Evolutionary conservation across 2,888 invertebrate genomes (phyloP), one percentile per base, ranked within the genome.

Genomic region (Nomada fucata): DNA sequence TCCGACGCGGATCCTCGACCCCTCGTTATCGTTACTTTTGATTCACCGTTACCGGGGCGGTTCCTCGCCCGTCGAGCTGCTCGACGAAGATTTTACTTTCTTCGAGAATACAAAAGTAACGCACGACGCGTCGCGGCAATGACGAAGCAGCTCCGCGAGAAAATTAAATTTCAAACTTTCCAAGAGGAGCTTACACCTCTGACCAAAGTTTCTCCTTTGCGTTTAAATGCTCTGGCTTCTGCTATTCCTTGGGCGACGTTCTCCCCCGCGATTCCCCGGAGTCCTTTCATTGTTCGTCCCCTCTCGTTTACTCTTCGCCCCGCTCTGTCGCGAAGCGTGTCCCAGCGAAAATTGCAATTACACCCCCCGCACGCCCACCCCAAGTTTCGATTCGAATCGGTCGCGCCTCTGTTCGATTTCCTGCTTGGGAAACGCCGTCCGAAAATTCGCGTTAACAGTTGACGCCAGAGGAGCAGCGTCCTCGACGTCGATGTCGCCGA

Each of bases 311-410:
- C 15, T 44, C 23, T 15, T 42, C 10, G 2, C 15, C 44, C 44
- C 20, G n/a, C 15, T 20, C 26, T 5, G n/a, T 29, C 68, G 23
- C 52, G 70, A 44, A 50, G n/a, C 44, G 42, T 18, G 70, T 36
- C 13, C 57, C 36, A 26, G 42, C 29, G 64, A 64, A 65, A 57
- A 72, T 29, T 36, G 60, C 18, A 72, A 72, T 73, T 65, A 64
- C 7, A 7, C 52, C 47, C n/a, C 29, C 26, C 26, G 2, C 1
- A 26, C 26, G 2, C 1, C 26, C 26, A 26, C 2, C 26, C 60
- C 13, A 23, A 65, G 36, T 18, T 44, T 57, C 13, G 42, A 29
- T 42, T 68, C n/a, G 29, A 47, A 57, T 64, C 64, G 20, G 15
- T 15, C 5, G 15, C 7, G 18, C 5, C 47, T 44, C 23, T 26